Percentiles rank a stretch among this genome's conserved stretches.
Conservation (phyloP, 2,797 vertebrate genomes). For the Eulemur albifrons region DNA sequence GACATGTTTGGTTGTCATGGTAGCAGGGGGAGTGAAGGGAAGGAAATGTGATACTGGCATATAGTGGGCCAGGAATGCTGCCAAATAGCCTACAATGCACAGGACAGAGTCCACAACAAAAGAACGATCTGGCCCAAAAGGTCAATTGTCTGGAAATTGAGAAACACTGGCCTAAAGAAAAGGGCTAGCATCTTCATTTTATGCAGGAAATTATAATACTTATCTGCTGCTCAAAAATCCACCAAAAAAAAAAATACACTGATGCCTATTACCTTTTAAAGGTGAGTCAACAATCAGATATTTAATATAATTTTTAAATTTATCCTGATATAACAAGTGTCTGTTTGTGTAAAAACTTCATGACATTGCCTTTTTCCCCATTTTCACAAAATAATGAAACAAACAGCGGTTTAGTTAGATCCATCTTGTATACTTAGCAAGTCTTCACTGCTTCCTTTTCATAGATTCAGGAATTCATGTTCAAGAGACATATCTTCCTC, state of each 20-base stretch:
- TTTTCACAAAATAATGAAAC: conserved; percentile 21
- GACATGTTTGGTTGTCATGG: neutral
- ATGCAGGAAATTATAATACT: neutral
- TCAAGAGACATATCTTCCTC: neutral
- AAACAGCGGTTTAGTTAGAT: neutral
- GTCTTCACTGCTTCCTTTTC: conserved; percentile 15
- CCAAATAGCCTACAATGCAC: neutral
- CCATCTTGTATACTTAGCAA: neutral
- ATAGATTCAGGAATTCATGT: neutral
- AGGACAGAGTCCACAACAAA: neutral
- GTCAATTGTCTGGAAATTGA: neutral
- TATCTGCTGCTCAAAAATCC: neutral
- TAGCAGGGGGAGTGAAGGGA: neutral
- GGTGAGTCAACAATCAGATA: neutral
- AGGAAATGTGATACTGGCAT: neutral
- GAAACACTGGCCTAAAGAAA: neutral
- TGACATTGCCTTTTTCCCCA: neutral
- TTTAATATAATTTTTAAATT: neutral
- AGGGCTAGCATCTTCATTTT: neutral
- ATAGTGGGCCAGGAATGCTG: neutral
- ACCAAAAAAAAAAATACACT: neutral
- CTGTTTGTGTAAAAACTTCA: neutral
- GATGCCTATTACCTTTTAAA: neutral
- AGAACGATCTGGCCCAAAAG: neutral
- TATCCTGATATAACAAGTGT: neutral